Percentiles rank a stretch among this genome's conserved stretches.
Conservation (phyloP, 2,113 vertebrate genomes). For the Nannospalax galili region DNA sequence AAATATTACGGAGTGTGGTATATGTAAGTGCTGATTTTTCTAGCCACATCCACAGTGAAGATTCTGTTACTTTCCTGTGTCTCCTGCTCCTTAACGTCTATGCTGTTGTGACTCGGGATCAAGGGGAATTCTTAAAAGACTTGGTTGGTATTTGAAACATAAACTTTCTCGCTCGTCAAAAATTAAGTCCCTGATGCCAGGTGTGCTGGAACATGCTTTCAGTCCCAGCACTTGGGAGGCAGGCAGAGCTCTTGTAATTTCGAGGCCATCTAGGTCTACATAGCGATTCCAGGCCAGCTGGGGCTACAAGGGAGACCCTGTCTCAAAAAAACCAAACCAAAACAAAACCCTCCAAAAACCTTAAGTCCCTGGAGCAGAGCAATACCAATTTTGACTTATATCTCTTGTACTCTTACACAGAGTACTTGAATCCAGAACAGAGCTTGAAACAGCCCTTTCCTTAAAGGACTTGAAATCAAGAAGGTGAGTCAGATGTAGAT, state of each 20-base stretch:
- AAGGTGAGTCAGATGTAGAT: background rate
- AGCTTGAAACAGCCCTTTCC: background rate
- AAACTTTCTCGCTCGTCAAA: background rate
- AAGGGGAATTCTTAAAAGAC: background rate
- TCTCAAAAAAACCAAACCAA: no score
- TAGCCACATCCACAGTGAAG: background rate
- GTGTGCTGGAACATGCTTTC: no score
- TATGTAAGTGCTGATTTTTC: background rate
- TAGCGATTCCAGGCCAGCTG: no score
- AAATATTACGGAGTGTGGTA: background rate
- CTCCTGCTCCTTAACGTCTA: background rate
- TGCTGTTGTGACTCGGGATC: background rate
- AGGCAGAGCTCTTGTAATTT: no score
- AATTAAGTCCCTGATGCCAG: background rate
- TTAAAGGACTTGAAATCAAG: background rate
- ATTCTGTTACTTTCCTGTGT: background rate
- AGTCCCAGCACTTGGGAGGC: no score
- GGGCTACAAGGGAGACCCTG: no score
- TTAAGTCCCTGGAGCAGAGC: background rate
- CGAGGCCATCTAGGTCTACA: no score
- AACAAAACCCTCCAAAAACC: no score
- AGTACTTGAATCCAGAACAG: background rate
- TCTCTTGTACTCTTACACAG: background rate
- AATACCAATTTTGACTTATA: background rate
- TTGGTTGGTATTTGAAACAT: slow-evolving; percentile 32